These are phyloP conservation scores for human (Homo sapiens) DNA, from an alignment of 2,113 vertebrate genomes.

Conservation along the genomic window GRCh38 chr22:31584001-31584500, in stretches of 20 bases:
- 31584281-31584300: neutral
- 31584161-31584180: neutral
- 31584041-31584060: neutral
- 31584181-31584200: neutral
- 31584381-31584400: neutral
- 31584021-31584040: neutral
- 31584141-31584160: neutral
- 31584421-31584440: neutral
- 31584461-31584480: neutral
- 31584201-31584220: neutral
- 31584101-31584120: neutral
- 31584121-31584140: neutral
- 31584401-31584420: neutral
- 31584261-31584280: neutral
- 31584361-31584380: neutral
- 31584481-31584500: neutral
- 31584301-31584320: neutral
- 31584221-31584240: neutral
- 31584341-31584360: neutral
- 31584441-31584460: neutral
- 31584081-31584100: neutral
- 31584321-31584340: neutral
- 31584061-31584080: neutral
- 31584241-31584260: neutral
- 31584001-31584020: neutral